Percentiles rank a stretch among this genome's conserved stretches.
Evolutionary conservation across 30 jellyfish, hydroid and myxozoan species (phyloP).

Genomic region (Hydra vulgaris): DNA sequence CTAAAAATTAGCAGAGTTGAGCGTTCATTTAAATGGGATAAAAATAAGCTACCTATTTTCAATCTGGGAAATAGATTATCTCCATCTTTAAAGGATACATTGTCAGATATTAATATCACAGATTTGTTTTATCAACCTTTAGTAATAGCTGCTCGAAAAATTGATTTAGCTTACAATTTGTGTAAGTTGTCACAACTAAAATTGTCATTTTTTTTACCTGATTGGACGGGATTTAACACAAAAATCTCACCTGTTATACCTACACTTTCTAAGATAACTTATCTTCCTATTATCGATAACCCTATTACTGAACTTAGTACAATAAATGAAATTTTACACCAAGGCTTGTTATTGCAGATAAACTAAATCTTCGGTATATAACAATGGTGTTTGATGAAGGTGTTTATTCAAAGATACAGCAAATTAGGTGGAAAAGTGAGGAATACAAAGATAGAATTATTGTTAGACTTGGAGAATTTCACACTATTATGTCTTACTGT

Average conservation of each 20-base stretch:
- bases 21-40: not conserved
- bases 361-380: constrained; percentile 26
- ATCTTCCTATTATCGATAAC: constrained; percentile 49
- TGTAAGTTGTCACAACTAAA: not conserved
- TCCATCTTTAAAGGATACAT: constrained; percentile 3
- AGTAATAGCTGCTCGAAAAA: constrained; percentile 12
- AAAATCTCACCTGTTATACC: constrained; percentile 2
- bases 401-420: constrained; percentile 55
- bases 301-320: constrained; percentile 12
- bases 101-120: constrained; percentile 11
- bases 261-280: constrained; percentile 27
- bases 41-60: not conserved
- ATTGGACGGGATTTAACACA: constrained; percentile 73
- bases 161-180: constrained; percentile 11
- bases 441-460: constrained; percentile 12
- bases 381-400: constrained; percentile 42
- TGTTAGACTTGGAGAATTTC: constrained; percentile 65
- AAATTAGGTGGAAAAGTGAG: constrained; percentile 40
- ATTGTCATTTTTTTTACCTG: constrained; percentile 19
- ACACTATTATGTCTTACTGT: constrained; percentile 60
- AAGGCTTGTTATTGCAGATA: constrained; percentile 27
- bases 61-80: constrained; percentile 8
- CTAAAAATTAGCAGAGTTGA: not conserved
- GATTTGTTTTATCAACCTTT: constrained; percentile 4
- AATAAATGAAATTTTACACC: not conserved